These are phyloP conservation scores for Sinocyclocheilus maitianheensis DNA, from an alignment of 2,113 vertebrate species.

Conservation along the genomic window DNA sequence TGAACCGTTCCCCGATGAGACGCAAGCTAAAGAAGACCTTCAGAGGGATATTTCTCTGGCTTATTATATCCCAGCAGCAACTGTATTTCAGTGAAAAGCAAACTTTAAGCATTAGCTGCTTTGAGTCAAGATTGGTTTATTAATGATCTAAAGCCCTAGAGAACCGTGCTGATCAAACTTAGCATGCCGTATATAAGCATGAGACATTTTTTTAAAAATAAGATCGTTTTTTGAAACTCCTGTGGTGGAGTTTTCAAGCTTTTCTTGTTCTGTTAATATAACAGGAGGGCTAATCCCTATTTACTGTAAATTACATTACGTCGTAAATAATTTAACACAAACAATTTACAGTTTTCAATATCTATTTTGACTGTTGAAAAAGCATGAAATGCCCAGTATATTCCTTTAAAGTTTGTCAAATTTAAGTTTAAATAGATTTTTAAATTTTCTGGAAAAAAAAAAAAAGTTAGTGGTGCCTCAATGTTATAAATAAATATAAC, in stretches of 20 bases:
- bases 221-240: neutral
- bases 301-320: neutral
- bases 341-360: neutral
- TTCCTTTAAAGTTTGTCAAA: neutral
- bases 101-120: constrained; percentile 65
- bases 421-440: neutral
- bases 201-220: constrained; percentile 5
- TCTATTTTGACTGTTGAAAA: neutral
- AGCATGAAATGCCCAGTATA: neutral
- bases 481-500: too few relatives aligned
- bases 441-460: neutral
- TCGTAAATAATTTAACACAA: neutral
- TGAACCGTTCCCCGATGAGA: constrained; percentile 71
- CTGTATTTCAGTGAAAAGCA: constrained; percentile 53
- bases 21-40: constrained; percentile 56
- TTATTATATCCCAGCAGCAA: constrained; percentile 58
- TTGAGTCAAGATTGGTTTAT: constrained; percentile 42
- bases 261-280: neutral
- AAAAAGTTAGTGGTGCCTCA: too few relatives aligned
- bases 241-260: neutral
- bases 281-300: neutral
- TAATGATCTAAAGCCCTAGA: constrained; percentile 33
- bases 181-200: neutral
- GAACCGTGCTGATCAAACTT: constrained; percentile 20
- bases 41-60: constrained; percentile 59